phyloP scores from a whole-genome alignment of 23 tunicate species.

The Styela plicata region DNA sequence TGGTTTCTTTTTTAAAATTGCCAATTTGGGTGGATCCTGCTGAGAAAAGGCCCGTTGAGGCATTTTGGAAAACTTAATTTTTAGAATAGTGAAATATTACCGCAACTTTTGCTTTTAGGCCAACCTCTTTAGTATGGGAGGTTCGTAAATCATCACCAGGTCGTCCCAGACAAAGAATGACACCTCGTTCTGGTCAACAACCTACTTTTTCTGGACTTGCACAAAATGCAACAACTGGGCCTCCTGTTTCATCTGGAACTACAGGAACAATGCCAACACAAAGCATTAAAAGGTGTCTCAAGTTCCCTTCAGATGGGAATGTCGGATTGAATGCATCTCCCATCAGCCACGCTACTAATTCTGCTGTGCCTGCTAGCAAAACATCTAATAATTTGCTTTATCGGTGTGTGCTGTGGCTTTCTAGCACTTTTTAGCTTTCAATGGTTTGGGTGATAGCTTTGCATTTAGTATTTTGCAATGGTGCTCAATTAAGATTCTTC shows the following conservation, averaged over 20 bases:
- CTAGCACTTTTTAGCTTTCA: not conserved
- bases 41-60: no score
- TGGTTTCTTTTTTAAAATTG: no score
- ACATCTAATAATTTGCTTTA: not conserved
- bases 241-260: not conserved
- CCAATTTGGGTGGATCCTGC: no score
- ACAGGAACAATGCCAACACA: not conserved
- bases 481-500: no score
- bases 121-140: slow-evolving; percentile 96
- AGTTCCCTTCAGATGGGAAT: slow-evolving; percentile 5
- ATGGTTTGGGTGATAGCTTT: not conserved
- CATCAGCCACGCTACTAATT: not conserved
- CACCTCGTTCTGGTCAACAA: slow-evolving; percentile 23
- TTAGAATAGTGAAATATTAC: no score
- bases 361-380: slow-evolving; percentile 21
- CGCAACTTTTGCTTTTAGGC: no score
- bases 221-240: not conserved
- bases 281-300: slow-evolving; percentile 33
- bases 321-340: not conserved
- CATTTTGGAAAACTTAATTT: no score
- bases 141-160: slow-evolving; percentile 96
- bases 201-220: not conserved
- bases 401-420: slow-evolving; percentile 24
- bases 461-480: no score
- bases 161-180: slow-evolving; percentile 71